phyloP scores from a whole-genome alignment of 2,797 vertebrate genomes.

The Pampus argenteus region DNA sequence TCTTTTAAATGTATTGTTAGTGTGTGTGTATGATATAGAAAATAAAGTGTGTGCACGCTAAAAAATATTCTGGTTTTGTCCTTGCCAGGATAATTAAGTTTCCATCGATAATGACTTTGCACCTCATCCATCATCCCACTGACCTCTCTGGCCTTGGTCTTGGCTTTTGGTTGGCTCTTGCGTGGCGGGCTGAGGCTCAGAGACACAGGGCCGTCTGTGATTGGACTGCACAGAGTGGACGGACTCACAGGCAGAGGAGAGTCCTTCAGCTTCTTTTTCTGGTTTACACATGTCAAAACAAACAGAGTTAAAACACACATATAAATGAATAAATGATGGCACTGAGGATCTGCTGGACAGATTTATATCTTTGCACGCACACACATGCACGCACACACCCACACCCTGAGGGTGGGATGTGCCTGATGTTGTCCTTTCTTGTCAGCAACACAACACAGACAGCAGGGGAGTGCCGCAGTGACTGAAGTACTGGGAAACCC shows the following conservation, averaged over 20 bases:
- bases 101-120: slow-evolving; percentile 24
- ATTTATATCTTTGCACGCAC: slow-evolving; percentile 25
- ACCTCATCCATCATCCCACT: slow-evolving; percentile 67
- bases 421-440: slow-evolving; percentile 81
- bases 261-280: slow-evolving; percentile 95
- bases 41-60: background rate
- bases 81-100: slow-evolving; percentile 31
- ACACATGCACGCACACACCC: slow-evolving; percentile 40
- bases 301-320: slow-evolving; percentile 16
- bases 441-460: slow-evolving; percentile 78
- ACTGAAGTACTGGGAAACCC: slow-evolving; percentile 78
- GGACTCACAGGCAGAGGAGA: slow-evolving; percentile 79
- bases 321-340: slow-evolving; percentile 19
- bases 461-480: slow-evolving; percentile 78
- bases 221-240: slow-evolving; percentile 78
- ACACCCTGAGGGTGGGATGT: slow-evolving; percentile 42
- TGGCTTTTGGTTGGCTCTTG: slow-evolving; percentile 89
- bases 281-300: slow-evolving; percentile 60
- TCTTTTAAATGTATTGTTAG: background rate
- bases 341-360: slow-evolving; percentile 23
- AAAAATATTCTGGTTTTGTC: slow-evolving; percentile 22
- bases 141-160: slow-evolving; percentile 90
- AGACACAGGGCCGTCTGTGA: slow-evolving; percentile 82
- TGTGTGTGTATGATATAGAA: background rate
- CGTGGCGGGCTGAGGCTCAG: slow-evolving; percentile 83